Base-by-base conservation (phyloP, 2,888 invertebrate genomes). In the Acanthococcus lagerstroemiae region DNA sequence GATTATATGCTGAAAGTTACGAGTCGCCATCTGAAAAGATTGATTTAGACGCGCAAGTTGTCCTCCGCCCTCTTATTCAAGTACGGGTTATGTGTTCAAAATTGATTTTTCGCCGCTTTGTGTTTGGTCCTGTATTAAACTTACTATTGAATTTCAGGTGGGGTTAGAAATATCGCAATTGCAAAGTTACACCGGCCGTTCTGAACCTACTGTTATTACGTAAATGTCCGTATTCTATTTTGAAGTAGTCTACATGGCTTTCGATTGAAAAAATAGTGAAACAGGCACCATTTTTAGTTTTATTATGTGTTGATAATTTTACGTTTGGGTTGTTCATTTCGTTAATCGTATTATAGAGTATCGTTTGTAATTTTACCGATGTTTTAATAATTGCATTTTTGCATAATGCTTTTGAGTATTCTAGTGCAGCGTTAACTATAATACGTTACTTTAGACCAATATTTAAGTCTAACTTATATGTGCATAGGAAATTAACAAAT, bases 121-220 rank as follows among this genome's bases (percentile, higher is more conserved):
- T 21, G 2, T 17, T 17, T 25, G 21, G 37, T 15, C 27, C 17
- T 6, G n/a, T 55, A 25, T 55, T 55, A 17, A 15, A 25, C n/a
- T 37, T 12, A 17, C 26, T 12, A 9, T 6, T 6, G 25, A 25
- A 25, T 25, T 55, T 3, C 55, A 88, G 68, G 88, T 96, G 67
- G 95, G 94, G 0, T 78, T 97, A 65, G 79, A 88, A 72, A 80
- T 97, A 48, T 88, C 94, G 0, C 83, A 89, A 73, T 81, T 99
- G 65, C 80, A 82, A 70, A 82, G 87, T 72, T 87, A 87, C 76
- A 96, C 96, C 2, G 95, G 95, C 5, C 84, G 96, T 55, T 84
- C 86, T 70, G 84, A 85, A 22, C 99, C 99, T 66, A 97, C 96
- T 56, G 97, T 99, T 70, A 96, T 99, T 75, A 99, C 99, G 74